Conservation (phyloP, 2,113 vertebrate species). For the Oenanthe oenanthe region DNA sequence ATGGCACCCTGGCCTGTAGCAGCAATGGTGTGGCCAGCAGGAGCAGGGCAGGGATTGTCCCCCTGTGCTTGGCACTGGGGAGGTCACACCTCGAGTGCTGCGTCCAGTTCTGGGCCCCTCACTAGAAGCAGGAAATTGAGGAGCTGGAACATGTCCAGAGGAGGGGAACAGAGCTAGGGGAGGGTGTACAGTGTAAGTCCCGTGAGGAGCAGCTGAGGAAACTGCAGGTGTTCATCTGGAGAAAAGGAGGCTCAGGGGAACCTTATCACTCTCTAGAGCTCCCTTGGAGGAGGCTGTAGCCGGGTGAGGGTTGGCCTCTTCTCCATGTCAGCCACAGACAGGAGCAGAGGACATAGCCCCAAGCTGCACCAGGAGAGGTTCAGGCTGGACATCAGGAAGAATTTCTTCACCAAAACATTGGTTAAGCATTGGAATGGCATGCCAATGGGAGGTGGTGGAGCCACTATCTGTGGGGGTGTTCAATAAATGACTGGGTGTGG, state of each 20-base stretch:
- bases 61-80: neutral
- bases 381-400: neutral
- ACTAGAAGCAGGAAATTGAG: neutral
- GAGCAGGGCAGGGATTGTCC: neutral
- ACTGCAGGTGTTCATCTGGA: neutral
- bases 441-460: neutral
- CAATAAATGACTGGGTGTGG: neutral
- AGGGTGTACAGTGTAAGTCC: neutral
- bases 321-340: neutral
- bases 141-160: too few relatives aligned
- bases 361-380: neutral
- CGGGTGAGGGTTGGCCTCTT: accelerated
- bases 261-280: neutral
- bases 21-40: neutral
- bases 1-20: neutral
- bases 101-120: neutral
- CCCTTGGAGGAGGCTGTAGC: neutral
- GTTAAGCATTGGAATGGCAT: neutral
- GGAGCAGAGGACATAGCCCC: neutral
- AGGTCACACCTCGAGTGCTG: accelerated
- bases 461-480: neutral
- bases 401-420: neutral
- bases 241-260: neutral
- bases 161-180: neutral
- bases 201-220: neutral